Evolutionary conservation across 2,113 vertebrate genomes (phyloP).

Genomic region (Anhinga anhinga): DNA sequence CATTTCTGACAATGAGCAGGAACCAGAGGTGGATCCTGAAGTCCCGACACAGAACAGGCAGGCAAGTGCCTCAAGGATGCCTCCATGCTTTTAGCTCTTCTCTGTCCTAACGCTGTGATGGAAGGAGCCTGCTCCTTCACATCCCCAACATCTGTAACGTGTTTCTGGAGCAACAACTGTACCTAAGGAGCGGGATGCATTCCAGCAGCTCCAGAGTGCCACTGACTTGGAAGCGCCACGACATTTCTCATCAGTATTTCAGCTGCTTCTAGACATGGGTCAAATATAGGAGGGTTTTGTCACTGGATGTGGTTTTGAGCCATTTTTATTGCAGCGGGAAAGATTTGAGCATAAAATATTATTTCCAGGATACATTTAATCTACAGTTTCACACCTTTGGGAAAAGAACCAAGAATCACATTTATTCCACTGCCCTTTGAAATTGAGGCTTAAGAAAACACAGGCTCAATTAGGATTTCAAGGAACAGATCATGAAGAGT

Average conservation of each 20-base stretch:
- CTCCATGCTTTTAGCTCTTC: neutral
- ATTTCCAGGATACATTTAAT: neutral
- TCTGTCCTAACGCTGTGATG: neutral
- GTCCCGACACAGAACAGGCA: neutral
- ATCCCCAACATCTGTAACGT: neutral
- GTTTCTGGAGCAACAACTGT: neutral
- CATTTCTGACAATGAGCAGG: neutral
- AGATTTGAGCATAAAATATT: neutral
- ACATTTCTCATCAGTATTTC: neutral
- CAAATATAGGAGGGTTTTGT: neutral
- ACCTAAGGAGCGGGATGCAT: rapidly evolving
- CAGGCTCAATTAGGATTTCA: neutral
- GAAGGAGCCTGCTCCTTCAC: neutral
- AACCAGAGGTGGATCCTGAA: neutral
- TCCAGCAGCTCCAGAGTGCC: neutral
- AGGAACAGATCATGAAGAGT: neutral
- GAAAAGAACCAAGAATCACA: neutral
- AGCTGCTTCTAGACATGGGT: neutral
- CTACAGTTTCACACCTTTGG: neutral
- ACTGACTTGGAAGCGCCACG: neutral
- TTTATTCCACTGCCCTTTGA: neutral
- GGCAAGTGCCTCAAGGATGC: neutral
- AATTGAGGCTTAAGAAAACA: neutral
- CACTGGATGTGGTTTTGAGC: neutral
- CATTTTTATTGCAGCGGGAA: neutral